Evolutionary conservation across 2,797 vertebrate genomes (phyloP).

Genomic region (Gymnocypris eckloni): DNA sequence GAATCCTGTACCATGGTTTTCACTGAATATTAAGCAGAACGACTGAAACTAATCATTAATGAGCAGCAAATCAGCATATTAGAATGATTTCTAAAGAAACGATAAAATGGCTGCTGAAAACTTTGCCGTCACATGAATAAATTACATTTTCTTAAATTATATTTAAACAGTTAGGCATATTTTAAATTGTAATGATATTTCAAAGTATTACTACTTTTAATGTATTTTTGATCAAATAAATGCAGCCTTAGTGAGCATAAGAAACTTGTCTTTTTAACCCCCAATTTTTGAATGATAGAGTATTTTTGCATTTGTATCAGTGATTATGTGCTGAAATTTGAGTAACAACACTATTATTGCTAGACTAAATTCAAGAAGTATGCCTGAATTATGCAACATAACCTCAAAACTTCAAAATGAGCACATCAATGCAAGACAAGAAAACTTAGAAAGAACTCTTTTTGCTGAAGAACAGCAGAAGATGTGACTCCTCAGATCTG

Average conservation of each 20-base stretch:
- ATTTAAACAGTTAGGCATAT: not conserved
- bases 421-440: slow-evolving; percentile 62
- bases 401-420: slow-evolving; percentile 60
- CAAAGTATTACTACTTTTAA: not conserved
- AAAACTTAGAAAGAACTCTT: slow-evolving; percentile 32
- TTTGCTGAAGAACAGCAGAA: not conserved
- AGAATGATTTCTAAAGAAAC: not conserved
- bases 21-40: not conserved
- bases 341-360: not conserved
- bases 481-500: slow-evolving; percentile 39
- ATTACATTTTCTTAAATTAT: not conserved
- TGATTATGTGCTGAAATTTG: not conserved
- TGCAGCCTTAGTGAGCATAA: not conserved
- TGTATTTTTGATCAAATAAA: not conserved
- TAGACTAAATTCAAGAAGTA: slow-evolving; percentile 30
- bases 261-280: not conserved
- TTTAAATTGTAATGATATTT: not conserved
- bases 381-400: slow-evolving; percentile 67
- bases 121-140: not conserved
- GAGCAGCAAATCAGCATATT: not conserved
- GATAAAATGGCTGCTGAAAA: not conserved
- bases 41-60: not conserved
- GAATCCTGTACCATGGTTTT: not conserved
- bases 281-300: too few species aligned
- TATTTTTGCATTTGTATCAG: not conserved